Percentiles rank a stretch among this genome's conserved stretches.
These are phyloP conservation scores for Tetranychus cinnabarinus DNA, from an alignment of 1,140 invertebrate genomes.

Conservation along the genomic window DNA sequence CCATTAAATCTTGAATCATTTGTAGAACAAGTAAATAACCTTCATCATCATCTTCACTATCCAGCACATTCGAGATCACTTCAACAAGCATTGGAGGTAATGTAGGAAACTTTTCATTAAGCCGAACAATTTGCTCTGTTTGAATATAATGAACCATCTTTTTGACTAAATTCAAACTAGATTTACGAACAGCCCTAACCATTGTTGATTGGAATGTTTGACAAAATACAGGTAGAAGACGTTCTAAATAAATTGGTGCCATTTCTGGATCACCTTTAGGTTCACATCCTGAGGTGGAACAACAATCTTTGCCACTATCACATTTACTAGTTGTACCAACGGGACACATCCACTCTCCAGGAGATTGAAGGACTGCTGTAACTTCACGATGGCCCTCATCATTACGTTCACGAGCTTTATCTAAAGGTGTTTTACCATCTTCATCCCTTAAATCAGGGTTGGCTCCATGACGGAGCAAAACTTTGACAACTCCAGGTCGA, in stretches of 20 bases:
- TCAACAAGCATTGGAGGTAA: slow-evolving; percentile 53
- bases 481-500: slow-evolving; percentile 79
- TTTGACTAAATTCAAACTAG: slow-evolving; percentile 75
- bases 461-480: slow-evolving; percentile 80
- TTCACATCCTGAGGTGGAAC: slow-evolving; percentile 29
- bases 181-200: slow-evolving; percentile 67
- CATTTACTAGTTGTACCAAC: slow-evolving; percentile 20
- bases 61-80: slow-evolving; percentile 72
- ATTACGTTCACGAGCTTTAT: slow-evolving; percentile 86
- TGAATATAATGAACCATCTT: slow-evolving; percentile 89
- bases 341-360: slow-evolving; percentile 60
- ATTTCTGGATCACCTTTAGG: slow-evolving; percentile 85
- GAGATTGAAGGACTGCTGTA: slow-evolving; percentile 16
- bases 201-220: slow-evolving; percentile 80
- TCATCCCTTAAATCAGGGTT: slow-evolving; percentile 90
- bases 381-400: slow-evolving; percentile 63
- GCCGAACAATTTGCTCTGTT: slow-evolving; percentile 38
- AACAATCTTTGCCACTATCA: slow-evolving; percentile 5
- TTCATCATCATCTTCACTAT: slow-evolving; percentile 91
- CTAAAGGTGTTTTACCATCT: slow-evolving; percentile 87
- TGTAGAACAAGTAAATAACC: slow-evolving; percentile 71
- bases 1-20: slow-evolving; percentile 83
- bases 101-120: slow-evolving; percentile 37
- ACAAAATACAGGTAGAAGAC: slow-evolving; percentile 81
- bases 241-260: slow-evolving; percentile 64